Conservation (phyloP, 2,797 vertebrate genomes). For the Zalophus californianus region DNA sequence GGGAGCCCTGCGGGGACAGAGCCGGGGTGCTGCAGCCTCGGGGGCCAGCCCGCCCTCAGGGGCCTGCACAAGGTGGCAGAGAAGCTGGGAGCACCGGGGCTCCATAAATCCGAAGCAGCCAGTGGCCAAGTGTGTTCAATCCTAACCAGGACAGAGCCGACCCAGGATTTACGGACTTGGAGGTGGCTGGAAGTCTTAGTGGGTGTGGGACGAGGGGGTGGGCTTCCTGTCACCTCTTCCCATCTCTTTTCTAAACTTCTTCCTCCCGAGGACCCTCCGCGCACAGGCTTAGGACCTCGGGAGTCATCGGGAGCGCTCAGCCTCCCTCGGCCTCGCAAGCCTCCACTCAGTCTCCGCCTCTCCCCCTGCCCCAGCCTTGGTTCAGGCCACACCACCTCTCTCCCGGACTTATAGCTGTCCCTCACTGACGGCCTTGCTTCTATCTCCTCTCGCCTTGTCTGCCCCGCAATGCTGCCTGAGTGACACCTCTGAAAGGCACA, state of each 20-base stretch:
- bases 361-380: background rate
- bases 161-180: background rate
- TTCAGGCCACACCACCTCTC: background rate
- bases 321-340: no score
- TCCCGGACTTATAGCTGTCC: fast-evolving
- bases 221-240: background rate
- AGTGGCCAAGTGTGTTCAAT: background rate
- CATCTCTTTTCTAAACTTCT: background rate
- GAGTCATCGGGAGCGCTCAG: background rate
- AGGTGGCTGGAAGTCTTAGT: background rate
- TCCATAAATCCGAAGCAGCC: background rate
- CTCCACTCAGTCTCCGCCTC: background rate
- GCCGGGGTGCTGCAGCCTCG: background rate
- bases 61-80: background rate
- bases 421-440: background rate
- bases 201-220: background rate
- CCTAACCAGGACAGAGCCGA: background rate
- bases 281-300: background rate
- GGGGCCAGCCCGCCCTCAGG: no score
- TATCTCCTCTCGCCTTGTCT: background rate
- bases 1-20: background rate
- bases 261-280: background rate
- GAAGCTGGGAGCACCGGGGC: background rate
- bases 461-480: no score
- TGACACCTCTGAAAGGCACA: background rate